Evolutionary conservation across 2,797 vertebrate genomes (phyloP).

Genomic region (Tachyglossus aculeatus): DNA sequence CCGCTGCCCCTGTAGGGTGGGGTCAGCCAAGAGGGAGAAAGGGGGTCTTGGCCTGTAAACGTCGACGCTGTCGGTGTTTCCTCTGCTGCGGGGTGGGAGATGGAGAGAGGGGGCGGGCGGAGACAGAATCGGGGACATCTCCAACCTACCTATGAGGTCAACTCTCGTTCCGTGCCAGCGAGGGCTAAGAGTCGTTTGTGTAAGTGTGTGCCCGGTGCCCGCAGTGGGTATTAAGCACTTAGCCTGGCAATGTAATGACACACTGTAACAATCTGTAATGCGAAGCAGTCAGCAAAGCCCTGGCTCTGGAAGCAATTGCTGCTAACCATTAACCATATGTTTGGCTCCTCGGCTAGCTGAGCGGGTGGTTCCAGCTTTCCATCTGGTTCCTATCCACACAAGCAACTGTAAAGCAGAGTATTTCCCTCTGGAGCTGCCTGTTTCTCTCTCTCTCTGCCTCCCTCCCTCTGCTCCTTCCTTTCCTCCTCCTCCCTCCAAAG

Average conservation of each 20-base stretch:
- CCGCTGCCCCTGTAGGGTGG: too few relatives aligned
- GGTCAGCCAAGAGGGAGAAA: neutral
- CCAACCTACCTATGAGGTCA: constrained; percentile 69
- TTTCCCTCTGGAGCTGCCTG: constrained; percentile 71
- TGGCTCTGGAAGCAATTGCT: constrained; percentile 78
- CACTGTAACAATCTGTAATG: constrained; percentile 84
- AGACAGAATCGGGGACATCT: too few relatives aligned
- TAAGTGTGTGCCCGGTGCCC: constrained; percentile 73
- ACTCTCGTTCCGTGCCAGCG: constrained; percentile 58
- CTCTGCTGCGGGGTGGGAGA: neutral
- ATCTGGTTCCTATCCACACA: constrained; percentile 90
- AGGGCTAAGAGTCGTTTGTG: constrained; percentile 73
- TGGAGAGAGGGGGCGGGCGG: too few relatives aligned
- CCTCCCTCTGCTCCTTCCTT: constrained; percentile 13
- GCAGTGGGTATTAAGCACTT: constrained; percentile 84
- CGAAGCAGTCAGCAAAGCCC: constrained; percentile 78
- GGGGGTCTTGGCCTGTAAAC: constrained; percentile 21
- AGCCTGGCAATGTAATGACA: constrained; percentile 84
- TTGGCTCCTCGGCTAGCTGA: constrained; percentile 77
- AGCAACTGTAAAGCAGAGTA: constrained; percentile 78
- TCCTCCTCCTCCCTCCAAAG: neutral
- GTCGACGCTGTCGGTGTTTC: neutral
- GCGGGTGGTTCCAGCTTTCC: constrained; percentile 83
- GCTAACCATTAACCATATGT: constrained; percentile 85
- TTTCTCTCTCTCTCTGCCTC: constrained; percentile 59